These are phyloP conservation scores for Drosophila subsilvestris DNA, from an alignment of 2,888 invertebrate genomes.

Conservation along the genomic window DNA sequence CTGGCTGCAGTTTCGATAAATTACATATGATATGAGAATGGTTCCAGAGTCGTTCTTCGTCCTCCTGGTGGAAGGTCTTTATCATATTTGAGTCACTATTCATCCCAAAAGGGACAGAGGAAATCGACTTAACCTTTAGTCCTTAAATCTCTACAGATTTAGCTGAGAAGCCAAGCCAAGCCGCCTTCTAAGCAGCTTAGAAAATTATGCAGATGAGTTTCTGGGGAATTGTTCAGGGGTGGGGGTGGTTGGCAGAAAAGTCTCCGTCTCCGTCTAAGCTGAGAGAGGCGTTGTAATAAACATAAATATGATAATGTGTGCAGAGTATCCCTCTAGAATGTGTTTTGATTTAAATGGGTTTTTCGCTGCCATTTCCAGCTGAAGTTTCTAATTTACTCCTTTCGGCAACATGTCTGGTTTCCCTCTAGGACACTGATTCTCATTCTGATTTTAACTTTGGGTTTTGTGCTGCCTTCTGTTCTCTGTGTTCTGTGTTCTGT, in stretches of 20 bases:
- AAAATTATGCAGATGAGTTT: conserved; percentile 49
- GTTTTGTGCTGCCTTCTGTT: neutral
- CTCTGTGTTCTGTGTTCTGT: neutral
- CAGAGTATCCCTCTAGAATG: conserved; percentile 11
- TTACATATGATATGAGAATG: conserved; percentile 14
- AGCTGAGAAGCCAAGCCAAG: neutral
- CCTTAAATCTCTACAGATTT: conserved; percentile 21
- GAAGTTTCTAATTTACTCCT: conserved; percentile 36
- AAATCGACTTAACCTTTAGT: conserved; percentile 19
- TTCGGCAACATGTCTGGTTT: neutral
- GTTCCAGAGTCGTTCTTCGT: neutral
- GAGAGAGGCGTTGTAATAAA: conserved; percentile 26
- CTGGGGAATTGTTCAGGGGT: conserved; percentile 17
- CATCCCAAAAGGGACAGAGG: conserved; percentile 8
- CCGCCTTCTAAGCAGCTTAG: conserved; percentile 34
- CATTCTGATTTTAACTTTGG: conserved; percentile 9
- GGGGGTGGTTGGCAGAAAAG: neutral
- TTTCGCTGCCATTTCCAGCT: conserved; percentile 25
- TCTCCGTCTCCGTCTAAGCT: conserved; percentile 14
- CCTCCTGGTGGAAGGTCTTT: conserved; percentile 8
- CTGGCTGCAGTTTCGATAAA: conserved; percentile 26
- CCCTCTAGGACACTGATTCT: conserved; percentile 2
- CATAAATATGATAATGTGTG: conserved; percentile 39
- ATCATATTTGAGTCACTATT: conserved; percentile 15
- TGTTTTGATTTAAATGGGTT: conserved; percentile 45